Evolutionary conservation across 2,888 invertebrate genomes (phyloP).

Genomic region (Andrena dorsata): DNA sequence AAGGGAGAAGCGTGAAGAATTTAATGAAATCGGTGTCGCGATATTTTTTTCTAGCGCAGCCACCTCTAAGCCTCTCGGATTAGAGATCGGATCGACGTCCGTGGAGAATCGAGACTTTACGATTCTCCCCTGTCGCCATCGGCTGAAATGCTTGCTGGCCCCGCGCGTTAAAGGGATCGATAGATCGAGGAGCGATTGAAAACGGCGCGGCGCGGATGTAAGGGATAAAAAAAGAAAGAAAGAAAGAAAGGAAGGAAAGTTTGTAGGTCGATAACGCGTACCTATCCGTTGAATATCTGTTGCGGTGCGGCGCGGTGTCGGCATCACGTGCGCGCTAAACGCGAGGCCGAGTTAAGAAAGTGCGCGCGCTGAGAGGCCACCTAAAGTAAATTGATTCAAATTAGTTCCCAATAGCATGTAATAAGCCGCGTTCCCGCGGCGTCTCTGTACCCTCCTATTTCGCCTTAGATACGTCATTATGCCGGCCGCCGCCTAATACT

Average conservation of each 20-base stretch:
- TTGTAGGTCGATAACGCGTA: constrained; percentile 47
- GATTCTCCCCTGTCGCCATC: constrained; percentile 30
- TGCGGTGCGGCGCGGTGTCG: constrained; percentile 28
- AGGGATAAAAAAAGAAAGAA: not conserved
- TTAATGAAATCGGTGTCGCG: constrained; percentile 75
- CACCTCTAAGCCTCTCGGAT: constrained; percentile 69
- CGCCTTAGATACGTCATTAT: constrained; percentile 81
- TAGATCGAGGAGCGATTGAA: not conserved
- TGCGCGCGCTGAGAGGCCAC: constrained; percentile 71
- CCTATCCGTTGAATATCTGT: constrained; percentile 53
- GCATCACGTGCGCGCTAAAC: constrained; percentile 66
- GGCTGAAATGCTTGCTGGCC: not conserved
- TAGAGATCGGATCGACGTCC: constrained; percentile 68
- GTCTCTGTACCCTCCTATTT: constrained; percentile 73
- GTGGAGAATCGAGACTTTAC: constrained; percentile 69
- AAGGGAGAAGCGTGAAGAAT: constrained; percentile 70
- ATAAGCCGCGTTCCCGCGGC: constrained; percentile 78
- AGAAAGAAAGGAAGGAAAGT: not conserved
- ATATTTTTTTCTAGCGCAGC: constrained; percentile 62
- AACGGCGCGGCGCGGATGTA: not conserved
- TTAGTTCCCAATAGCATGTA: constrained; percentile 84
- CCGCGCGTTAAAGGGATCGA: not conserved
- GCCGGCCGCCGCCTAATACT: constrained; percentile 84
- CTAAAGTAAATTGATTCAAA: constrained; percentile 84
- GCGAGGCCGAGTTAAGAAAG: constrained; percentile 70